These are phyloP conservation scores for Panthera leo DNA, from an alignment of 2,113 vertebrate genomes.

Conservation along the genomic window DNA sequence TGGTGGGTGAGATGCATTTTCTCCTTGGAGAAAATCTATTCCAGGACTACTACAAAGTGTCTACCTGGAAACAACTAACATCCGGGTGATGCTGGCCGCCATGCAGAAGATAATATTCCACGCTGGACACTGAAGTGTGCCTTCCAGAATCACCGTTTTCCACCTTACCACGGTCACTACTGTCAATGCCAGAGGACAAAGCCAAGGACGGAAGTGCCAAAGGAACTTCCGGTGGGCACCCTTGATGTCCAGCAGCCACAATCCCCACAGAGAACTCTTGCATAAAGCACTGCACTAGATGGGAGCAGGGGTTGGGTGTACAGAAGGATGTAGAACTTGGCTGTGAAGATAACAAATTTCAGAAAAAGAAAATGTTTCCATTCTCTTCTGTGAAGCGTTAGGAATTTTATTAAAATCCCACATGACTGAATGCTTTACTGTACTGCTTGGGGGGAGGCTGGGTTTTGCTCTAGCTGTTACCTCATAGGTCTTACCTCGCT, in stretches of 20 bases:
- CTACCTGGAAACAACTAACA: not conserved
- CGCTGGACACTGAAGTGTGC: too few relatives aligned
- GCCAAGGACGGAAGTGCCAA: too few relatives aligned
- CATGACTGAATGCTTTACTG: not conserved
- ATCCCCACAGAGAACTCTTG: fast-evolving
- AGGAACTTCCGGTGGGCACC: not conserved
- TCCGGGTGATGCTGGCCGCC: too few relatives aligned
- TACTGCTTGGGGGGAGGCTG: not conserved
- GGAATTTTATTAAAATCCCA: too few relatives aligned
- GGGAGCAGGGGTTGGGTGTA: too few relatives aligned
- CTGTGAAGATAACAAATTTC: not conserved
- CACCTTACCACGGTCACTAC: not conserved
- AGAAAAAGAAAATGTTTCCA: not conserved
- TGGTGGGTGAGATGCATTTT: not conserved
- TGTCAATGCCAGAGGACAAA: not conserved
- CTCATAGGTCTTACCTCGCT: not conserved
- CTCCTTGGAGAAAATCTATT: not conserved
- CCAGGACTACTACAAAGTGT: not conserved
- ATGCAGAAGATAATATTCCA: not conserved
- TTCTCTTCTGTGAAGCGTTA: not conserved
- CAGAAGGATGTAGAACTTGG: not conserved
- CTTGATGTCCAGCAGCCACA: too few relatives aligned
- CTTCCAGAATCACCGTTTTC: not conserved
- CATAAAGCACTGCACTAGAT: fast-evolving
- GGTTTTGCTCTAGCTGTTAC: not conserved